Conservation (phyloP, 2,888 invertebrate genomes). For the Piscicola geometra region DNA sequence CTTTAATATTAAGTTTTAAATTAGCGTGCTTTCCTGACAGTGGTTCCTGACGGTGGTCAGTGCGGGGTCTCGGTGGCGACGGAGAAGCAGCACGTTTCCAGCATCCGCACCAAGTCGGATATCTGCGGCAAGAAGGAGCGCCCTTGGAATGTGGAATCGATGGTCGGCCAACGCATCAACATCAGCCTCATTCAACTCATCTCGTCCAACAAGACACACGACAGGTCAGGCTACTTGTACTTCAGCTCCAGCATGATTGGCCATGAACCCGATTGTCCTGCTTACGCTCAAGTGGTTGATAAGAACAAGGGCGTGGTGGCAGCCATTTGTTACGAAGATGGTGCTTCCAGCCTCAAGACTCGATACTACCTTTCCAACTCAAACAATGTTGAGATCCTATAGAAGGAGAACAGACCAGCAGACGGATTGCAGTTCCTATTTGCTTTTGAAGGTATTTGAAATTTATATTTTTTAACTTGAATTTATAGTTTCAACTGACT, state of each 20-base stretch:
- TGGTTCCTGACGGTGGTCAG: background rate
- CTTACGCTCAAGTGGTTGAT: conserved; percentile 5
- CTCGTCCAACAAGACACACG: background rate
- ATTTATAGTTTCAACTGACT: no score
- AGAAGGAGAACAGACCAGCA: background rate
- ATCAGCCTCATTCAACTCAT: conserved; percentile 24
- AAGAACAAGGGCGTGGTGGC: background rate
- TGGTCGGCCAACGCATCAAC: conserved; percentile 28
- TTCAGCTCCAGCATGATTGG: conserved; percentile 1
- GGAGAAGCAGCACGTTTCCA: conserved; percentile 20
- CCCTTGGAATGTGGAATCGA: conserved; percentile 20
- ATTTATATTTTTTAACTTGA: no score
- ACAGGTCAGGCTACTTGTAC: background rate
- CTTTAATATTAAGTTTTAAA: no score
- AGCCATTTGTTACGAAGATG: background rate
- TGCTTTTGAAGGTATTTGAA: conserved; percentile 8
- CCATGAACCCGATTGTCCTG: background rate
- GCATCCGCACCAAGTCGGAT: background rate
- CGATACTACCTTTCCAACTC: background rate
- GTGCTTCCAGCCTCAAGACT: background rate
- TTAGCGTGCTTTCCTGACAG: no score
- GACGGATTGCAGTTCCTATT: background rate
- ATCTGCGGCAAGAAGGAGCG: conserved; percentile 20
- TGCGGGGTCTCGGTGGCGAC: conserved; percentile 3
- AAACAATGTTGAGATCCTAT: background rate